These are phyloP conservation scores for Aegithalos caudatus DNA, from an alignment of 2,113 vertebrate species.

Conservation along the genomic window DNA sequence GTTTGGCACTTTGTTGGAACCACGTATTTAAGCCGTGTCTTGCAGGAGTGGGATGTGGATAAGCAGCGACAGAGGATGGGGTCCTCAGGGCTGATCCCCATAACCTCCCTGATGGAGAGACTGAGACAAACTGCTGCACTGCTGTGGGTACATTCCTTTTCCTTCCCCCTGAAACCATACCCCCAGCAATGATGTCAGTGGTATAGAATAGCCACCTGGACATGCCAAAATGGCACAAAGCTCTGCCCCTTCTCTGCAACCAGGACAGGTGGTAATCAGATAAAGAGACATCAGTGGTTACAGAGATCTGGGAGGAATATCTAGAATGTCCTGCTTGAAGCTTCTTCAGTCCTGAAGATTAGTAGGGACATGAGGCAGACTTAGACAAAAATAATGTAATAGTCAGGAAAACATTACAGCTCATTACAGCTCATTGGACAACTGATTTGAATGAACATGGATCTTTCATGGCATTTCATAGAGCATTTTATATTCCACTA, in stretches of 20 bases:
- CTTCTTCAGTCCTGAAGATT: neutral
- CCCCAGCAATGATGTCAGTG: neutral
- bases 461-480: neutral
- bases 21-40: neutral
- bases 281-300: neutral
- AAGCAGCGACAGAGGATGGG: accelerated
- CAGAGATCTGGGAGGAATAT: neutral
- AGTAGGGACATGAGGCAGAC: neutral
- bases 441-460: neutral
- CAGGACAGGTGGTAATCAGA: neutral
- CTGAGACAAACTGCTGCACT: neutral
- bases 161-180: neutral
- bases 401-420: neutral
- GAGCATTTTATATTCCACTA: neutral
- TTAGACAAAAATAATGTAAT: neutral
- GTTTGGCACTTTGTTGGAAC: accelerated
- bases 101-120: neutral
- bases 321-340: neutral
- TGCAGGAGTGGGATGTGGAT: neutral
- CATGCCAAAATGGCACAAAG: accelerated
- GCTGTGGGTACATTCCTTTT: accelerated
- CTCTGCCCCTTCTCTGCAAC: neutral
- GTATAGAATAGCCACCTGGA: accelerated
- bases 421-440: neutral
- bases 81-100: neutral